These are phyloP conservation scores for Drosophila repletoides DNA, from an alignment of 1,140 invertebrate species.

Conservation along the genomic window DNA sequence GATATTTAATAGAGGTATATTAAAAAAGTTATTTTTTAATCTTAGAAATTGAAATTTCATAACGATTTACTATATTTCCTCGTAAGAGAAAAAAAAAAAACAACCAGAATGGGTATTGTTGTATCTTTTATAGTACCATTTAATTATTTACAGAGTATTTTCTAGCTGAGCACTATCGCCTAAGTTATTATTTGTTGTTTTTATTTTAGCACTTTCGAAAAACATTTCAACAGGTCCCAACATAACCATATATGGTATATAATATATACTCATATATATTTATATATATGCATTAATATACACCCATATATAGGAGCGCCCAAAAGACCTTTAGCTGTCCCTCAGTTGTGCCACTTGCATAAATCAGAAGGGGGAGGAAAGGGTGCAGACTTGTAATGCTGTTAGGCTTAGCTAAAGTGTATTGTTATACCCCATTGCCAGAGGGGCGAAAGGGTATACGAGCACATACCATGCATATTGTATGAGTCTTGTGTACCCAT, in stretches of 20 bases:
- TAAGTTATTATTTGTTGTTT: no score
- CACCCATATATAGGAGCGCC: constrained; percentile 7
- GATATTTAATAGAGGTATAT: no score
- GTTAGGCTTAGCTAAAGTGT: constrained; percentile 50
- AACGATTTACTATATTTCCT: no score
- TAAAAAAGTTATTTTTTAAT: no score
- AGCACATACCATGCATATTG: constrained; percentile 10
- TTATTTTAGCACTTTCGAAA: background rate
- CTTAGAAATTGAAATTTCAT: no score
- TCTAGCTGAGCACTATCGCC: no score
- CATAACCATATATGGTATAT: constrained; percentile 37
- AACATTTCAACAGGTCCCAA: constrained; percentile 56
- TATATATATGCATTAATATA: constrained; percentile 11
- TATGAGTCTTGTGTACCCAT: constrained; percentile 6
- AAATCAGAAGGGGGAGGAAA: constrained; percentile 20
- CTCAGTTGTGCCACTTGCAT: constrained; percentile 27
- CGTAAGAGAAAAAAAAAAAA: no score
- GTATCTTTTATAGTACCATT: no score
- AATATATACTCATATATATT: constrained; percentile 12
- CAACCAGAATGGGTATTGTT: no score
- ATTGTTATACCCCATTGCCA: constrained; percentile 21
- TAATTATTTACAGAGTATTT: no score
- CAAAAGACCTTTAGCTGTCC: constrained; percentile 38
- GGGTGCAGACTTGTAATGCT: constrained; percentile 21
- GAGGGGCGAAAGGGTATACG: constrained; percentile 19